Conservation (phyloP, 2,113 vertebrate species). For the Upupa epops region DNA sequence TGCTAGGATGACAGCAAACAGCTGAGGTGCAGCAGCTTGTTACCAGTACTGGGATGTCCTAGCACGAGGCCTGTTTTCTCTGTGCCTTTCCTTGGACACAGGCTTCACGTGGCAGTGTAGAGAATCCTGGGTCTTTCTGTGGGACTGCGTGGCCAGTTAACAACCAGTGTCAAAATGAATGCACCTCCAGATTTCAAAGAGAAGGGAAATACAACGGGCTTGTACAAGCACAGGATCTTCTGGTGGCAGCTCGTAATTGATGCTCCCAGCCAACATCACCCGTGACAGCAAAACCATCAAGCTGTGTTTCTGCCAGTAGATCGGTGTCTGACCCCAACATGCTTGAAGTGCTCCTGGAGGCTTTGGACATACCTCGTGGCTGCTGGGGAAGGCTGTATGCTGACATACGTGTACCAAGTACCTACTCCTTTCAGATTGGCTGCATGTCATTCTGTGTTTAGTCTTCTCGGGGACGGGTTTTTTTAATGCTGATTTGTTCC, state of each 20-base stretch:
- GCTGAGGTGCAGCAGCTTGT: background rate
- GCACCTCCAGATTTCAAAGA: background rate
- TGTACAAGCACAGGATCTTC: background rate
- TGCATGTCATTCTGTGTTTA: background rate
- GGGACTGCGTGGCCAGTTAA: background rate
- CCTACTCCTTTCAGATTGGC: background rate
- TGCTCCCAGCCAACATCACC: background rate
- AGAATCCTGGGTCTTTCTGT: background rate
- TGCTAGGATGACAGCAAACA: background rate
- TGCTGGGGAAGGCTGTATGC: background rate
- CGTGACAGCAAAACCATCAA: background rate
- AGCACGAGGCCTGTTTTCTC: background rate
- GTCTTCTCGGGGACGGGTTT: background rate
- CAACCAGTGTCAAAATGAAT: background rate
- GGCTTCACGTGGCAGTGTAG: background rate
- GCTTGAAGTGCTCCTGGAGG: background rate
- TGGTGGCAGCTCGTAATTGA: background rate
- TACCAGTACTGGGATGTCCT: background rate
- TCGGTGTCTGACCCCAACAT: background rate
- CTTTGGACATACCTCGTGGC: background rate
- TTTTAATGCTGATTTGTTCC: background rate
- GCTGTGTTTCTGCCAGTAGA: background rate
- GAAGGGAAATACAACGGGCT: background rate
- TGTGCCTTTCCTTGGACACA: slow-evolving; percentile 7
- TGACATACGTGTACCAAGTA: background rate